These are phyloP conservation scores for Eumacrocentrus americanus DNA, from an alignment of 2,888 invertebrate species.

Conservation along the genomic window DNA sequence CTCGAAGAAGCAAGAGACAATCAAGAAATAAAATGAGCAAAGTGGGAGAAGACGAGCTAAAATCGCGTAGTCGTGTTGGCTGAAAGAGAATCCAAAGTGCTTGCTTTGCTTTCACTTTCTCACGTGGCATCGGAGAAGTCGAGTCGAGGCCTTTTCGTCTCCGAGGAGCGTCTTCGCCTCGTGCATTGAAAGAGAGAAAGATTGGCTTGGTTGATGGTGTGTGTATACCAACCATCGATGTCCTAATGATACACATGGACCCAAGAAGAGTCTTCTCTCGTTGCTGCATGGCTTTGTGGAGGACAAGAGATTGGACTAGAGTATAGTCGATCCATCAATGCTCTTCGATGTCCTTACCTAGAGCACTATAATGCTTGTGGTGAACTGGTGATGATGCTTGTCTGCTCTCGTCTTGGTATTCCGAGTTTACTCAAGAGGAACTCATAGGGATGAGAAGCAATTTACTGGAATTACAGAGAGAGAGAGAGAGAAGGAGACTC, in stretches of 20 bases:
- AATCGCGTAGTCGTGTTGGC: conserved; percentile 1
- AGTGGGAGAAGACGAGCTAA: background rate
- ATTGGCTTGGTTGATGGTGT: background rate
- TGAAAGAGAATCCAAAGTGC: conserved; percentile 18
- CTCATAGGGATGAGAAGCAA: too few relatives aligned
- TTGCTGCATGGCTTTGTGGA: background rate
- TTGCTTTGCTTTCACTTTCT: conserved; percentile 54
- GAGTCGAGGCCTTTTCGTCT: conserved; percentile 38
- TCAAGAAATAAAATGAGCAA: conserved; percentile 3
- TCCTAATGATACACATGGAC: background rate
- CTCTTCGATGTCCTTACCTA: too few relatives aligned
- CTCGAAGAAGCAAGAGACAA: too few relatives aligned
- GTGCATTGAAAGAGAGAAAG: background rate
- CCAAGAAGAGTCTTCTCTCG: background rate
- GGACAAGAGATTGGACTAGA: background rate
- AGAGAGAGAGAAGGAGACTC: too few relatives aligned
- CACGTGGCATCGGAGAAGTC: conserved; percentile 45
- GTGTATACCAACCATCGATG: background rate
- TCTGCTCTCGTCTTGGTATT: too few relatives aligned
- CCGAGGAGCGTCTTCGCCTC: conserved; percentile 23
- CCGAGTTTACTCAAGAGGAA: too few relatives aligned
- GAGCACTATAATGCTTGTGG: too few relatives aligned
- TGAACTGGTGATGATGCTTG: too few relatives aligned
- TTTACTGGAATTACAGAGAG: too few relatives aligned
- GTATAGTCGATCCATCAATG: too few relatives aligned